Evolutionary conservation across 2,888 invertebrate genomes (phyloP).

Genomic region (Corythucha ciliata): DNA sequence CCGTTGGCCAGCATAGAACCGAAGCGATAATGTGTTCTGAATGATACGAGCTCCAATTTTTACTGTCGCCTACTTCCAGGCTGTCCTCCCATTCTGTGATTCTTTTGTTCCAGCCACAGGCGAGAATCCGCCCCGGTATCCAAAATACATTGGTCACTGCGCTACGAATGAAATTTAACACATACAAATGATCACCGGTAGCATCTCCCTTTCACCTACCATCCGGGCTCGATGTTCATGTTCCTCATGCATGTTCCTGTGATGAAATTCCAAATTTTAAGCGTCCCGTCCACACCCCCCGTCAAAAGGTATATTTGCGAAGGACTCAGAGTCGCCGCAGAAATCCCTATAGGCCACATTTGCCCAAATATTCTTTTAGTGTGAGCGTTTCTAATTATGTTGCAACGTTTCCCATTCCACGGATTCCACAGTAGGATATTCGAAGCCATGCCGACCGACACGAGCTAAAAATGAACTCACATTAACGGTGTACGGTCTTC

Average conservation of each 20-base stretch:
- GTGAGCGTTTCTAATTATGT: constrained; percentile 61
- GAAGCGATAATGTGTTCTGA: constrained; percentile 65
- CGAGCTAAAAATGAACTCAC: constrained; percentile 43
- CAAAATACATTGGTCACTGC: constrained; percentile 49
- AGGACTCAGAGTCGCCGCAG: constrained; percentile 66
- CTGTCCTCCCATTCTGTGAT: constrained; percentile 57
- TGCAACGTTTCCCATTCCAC: constrained; percentile 55
- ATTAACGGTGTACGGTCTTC: too few relatives aligned
- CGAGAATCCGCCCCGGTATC: constrained; percentile 53
- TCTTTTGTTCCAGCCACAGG: constrained; percentile 67
- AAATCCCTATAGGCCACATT: constrained; percentile 59
- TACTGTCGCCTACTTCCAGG: constrained; percentile 42
- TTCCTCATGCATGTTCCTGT: constrained; percentile 62
- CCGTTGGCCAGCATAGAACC: constrained; percentile 54
- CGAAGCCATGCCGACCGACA: constrained; percentile 70
- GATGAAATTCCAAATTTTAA: constrained; percentile 70
- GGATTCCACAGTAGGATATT: constrained; percentile 76
- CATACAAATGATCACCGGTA: not conserved
- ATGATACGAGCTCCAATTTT: constrained; percentile 63
- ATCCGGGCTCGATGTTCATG: constrained; percentile 48
- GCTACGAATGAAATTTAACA: constrained; percentile 37
- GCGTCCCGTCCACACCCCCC: constrained; percentile 47
- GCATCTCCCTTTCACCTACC: constrained; percentile 46
- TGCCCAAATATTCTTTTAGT: constrained; percentile 57
- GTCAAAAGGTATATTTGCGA: constrained; percentile 63